Base-by-base conservation (phyloP, 2,113 vertebrate species). In the Glaucomys volans region DNA sequence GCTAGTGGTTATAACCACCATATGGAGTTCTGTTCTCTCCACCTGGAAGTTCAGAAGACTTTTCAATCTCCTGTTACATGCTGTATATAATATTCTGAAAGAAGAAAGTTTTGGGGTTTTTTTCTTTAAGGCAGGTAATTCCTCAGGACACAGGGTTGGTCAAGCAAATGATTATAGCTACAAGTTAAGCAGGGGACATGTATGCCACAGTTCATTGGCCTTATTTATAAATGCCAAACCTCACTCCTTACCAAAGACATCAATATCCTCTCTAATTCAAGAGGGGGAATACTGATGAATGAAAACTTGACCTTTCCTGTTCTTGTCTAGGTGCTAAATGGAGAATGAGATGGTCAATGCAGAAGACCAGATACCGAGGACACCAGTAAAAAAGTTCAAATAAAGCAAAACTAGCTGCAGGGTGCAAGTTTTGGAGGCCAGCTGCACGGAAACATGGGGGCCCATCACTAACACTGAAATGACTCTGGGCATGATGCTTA, bases 331-430 rank as follows among this genome's bases (percentile, higher is more conserved):
- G 0, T 37, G 9, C 26, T 35, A 67, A 64, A 52, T n/a, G 37
- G 32, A 94, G 40, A 92, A 81, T 50, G 66, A 90, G 7, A 20
- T 62, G 14, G 12, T 59, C 35, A 90, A 57, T 44, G 35, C 44
- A 88, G 59, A 91, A 92, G 50, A 91, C 4, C 47, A 40, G 47
- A 81, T 30, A 94, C 80, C 90, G 37, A 80, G 13, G 32, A 85
- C 16, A 47, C 35, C 66, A 54, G 44, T 35, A 42, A 54, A 77
- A 87, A 94, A 57, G 32, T 59, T 59, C 82, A 74, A 84, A 50
- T 26, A 88, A 47, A 66, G 47, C n/a, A 94, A 57, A 91, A 91
- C 20, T 35, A 62, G 81, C 35, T 54, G 20, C 42, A 35, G 30
- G 54, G 18, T 44, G 1, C 64, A 37, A 0, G 0, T 42, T 30